These are phyloP conservation scores for Eclectus roratus DNA, from an alignment of 2,113 vertebrate genomes.

Conservation along the genomic window DNA sequence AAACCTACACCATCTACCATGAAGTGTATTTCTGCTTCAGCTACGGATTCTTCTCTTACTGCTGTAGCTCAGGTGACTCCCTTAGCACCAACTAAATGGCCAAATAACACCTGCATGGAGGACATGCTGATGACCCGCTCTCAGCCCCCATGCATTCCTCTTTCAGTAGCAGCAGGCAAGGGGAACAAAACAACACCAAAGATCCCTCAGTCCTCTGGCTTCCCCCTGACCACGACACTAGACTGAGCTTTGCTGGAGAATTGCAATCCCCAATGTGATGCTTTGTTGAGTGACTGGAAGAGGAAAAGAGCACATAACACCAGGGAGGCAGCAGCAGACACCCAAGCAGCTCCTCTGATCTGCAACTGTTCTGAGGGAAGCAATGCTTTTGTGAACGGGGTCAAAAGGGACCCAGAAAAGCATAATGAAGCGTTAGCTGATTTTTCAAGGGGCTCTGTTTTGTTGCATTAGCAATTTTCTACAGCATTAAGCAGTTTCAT, in stretches of 20 bases:
- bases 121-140: background rate
- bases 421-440: background rate
- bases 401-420: background rate
- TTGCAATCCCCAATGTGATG: background rate
- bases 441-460: slow-evolving; percentile 50
- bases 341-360: background rate
- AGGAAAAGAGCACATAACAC: background rate
- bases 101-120: background rate
- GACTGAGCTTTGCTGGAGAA: background rate
- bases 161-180: background rate
- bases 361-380: background rate
- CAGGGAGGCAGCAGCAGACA: background rate
- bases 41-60: background rate
- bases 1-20: background rate
- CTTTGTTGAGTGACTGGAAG: background rate
- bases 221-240: background rate
- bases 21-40: background rate
- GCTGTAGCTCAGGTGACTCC: background rate
- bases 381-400: background rate
- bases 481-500: slow-evolving; percentile 56
- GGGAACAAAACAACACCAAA: background rate
- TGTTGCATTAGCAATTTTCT: slow-evolving; percentile 57
- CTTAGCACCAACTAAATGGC: rapidly evolving
- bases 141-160: background rate
- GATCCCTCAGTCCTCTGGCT: background rate